Evolutionary conservation across 1,140 invertebrate species (phyloP).

Genomic region (Himalopsyche phryganea): DNA sequence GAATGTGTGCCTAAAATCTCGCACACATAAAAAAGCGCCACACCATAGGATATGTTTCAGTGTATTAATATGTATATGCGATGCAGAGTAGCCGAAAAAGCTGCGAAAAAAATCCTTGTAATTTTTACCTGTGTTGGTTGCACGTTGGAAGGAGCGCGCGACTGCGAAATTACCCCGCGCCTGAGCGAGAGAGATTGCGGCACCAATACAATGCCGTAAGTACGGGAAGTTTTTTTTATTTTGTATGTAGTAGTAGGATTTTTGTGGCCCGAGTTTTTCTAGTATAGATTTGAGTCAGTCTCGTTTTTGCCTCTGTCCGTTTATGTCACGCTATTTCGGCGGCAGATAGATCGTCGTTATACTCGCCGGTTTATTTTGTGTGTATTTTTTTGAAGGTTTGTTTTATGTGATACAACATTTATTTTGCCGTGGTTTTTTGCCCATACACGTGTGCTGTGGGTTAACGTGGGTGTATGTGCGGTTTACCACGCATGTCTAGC

Average conservation of each 20-base stretch:
- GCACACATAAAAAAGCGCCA: too few relatives aligned
- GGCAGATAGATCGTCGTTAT: not conserved
- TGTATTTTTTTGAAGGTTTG: constrained; percentile 38
- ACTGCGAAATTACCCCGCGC: not conserved
- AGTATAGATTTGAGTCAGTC: constrained; percentile 55
- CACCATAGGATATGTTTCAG: too few relatives aligned
- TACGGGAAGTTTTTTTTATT: not conserved
- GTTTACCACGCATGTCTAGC: too few relatives aligned
- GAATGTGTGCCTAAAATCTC: too few relatives aligned
- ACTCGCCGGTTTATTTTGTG: constrained; percentile 46
- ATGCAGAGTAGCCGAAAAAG: not conserved
- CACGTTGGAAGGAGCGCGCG: not conserved
- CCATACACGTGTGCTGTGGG: not conserved
- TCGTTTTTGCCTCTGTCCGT: constrained; percentile 50
- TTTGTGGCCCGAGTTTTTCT: constrained; percentile 44
- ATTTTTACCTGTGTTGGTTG: constrained; percentile 8
- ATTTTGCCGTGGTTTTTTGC: not conserved
- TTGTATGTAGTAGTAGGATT: constrained; percentile 6
- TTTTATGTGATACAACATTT: not conserved
- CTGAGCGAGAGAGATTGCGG: too few relatives aligned
- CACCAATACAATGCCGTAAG: too few relatives aligned
- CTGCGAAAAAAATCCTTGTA: constrained; percentile 19
- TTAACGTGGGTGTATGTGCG: not conserved
- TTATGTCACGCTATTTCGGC: constrained; percentile 5
- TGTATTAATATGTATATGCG: too few relatives aligned